Percentiles rank a stretch among this genome's conserved stretches.
phyloP scores from a whole-genome alignment of 2,888 invertebrate genomes.

The Chrysolina oricalcia region DNA sequence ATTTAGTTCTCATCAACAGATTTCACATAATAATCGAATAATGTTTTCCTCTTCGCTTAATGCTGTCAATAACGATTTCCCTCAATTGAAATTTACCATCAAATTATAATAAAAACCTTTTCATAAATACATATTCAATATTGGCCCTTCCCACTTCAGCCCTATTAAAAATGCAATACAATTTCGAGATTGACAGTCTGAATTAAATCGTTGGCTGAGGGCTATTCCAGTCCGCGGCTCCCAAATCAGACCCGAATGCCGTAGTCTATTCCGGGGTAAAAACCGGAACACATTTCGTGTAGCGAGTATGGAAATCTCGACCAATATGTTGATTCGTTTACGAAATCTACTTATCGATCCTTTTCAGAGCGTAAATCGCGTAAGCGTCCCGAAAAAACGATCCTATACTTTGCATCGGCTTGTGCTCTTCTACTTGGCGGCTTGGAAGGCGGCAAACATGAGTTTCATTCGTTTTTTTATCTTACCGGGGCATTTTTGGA shows the following conservation, averaged over 20 bases:
- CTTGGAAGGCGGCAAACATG: neutral
- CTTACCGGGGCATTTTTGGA: neutral
- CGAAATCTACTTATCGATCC: slow-evolving; percentile 50
- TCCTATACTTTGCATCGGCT: neutral
- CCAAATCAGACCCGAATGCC: slow-evolving; percentile 4
- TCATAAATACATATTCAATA: slow-evolving; percentile 4
- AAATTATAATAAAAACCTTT: slow-evolving; percentile 12
- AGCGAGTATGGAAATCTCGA: slow-evolving; percentile 50
- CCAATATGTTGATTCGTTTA: slow-evolving; percentile 54
- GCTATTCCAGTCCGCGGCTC: slow-evolving; percentile 1
- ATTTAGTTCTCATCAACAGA: neutral
- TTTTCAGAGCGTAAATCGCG: slow-evolving; percentile 45
- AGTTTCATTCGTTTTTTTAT: neutral
- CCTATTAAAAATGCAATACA: slow-evolving; percentile 6
- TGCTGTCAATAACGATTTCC: slow-evolving; percentile 13
- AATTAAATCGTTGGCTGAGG: slow-evolving; percentile 19
- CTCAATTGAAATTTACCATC: neutral
- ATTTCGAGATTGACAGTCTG: slow-evolving; percentile 18
- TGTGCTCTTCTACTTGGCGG: neutral
- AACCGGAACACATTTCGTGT: slow-evolving; percentile 48
- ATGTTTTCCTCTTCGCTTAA: neutral
- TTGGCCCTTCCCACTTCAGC: neutral
- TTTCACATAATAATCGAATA: neutral
- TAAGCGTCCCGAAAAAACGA: slow-evolving; percentile 27
- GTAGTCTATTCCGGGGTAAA: slow-evolving; percentile 43